These are phyloP conservation scores for Syngnathus acus DNA, from an alignment of 2,797 vertebrate genomes.

Conservation along the genomic window DNA sequence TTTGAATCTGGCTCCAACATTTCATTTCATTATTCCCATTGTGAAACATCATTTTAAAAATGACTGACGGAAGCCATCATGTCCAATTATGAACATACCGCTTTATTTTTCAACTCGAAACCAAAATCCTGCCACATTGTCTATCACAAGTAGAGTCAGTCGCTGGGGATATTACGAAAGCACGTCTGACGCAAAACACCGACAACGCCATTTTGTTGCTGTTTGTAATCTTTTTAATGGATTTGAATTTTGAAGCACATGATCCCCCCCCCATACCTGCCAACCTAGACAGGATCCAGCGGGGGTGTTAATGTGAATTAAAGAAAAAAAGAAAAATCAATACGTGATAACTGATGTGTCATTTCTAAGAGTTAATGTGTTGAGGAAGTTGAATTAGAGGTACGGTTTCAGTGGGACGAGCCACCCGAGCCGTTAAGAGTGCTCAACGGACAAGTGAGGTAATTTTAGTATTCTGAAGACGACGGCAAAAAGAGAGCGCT, in stretches of 20 bases:
- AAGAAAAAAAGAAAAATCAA: slow-evolving; percentile 39
- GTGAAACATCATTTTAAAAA: background rate
- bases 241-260: background rate
- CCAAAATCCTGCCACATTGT: background rate
- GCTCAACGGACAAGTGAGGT: slow-evolving; percentile 10
- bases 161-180: background rate
- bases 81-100: no score
- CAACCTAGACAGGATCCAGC: background rate
- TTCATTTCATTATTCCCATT: background rate
- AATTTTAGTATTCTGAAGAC: no score
- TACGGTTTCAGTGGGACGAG: slow-evolving; percentile 54
- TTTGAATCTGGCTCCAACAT: background rate
- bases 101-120: background rate
- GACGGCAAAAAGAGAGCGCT: background rate
- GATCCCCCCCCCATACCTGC: background rate
- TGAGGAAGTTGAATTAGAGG: slow-evolving; percentile 61
- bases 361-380: slow-evolving; percentile 56
- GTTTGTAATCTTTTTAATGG: background rate
- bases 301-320: background rate
- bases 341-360: slow-evolving; percentile 56
- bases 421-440: slow-evolving; percentile 45
- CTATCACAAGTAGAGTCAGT: background rate
- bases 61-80: background rate
- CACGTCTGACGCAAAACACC: background rate
- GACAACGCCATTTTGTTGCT: background rate